Evolutionary conservation across 1,140 invertebrate species (phyloP).

Genomic region (Formica selysi): DNA sequence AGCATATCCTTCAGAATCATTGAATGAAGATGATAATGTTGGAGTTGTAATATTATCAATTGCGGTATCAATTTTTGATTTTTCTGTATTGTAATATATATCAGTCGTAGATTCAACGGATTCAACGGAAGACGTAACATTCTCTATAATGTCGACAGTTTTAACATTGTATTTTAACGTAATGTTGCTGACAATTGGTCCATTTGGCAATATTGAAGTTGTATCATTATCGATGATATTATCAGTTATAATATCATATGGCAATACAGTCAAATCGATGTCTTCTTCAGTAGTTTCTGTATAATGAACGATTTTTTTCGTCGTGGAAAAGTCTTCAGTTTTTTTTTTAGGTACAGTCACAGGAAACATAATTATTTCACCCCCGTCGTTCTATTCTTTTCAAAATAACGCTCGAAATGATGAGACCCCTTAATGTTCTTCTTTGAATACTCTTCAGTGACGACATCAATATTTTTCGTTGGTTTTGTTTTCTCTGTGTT

Average conservation of each 20-base stretch:
- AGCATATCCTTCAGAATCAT: not conserved
- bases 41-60: not conserved
- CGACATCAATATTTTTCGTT: not conserved
- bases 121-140: not conserved
- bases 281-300: not conserved
- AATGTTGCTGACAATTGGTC: not conserved
- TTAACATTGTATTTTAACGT: not conserved
- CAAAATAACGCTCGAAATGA: conserved; percentile 10
- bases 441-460: not conserved
- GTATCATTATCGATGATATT: not conserved
- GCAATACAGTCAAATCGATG: not conserved
- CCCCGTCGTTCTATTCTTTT: conserved; percentile 11
- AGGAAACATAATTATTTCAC: not conserved
- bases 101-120: not conserved
- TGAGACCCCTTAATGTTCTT: conserved; percentile 18
- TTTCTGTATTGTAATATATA: not conserved
- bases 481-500: not conserved
- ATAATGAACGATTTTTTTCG: not conserved
- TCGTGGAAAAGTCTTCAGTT: not conserved
- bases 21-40: not conserved
- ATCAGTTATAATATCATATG: not conserved
- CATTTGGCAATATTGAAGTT: not conserved
- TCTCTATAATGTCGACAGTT: not conserved
- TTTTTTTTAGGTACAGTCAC: not conserved
- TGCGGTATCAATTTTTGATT: not conserved